Conservation (phyloP, 1,140 invertebrate genomes). For the Drosophila nasuta region DNA sequence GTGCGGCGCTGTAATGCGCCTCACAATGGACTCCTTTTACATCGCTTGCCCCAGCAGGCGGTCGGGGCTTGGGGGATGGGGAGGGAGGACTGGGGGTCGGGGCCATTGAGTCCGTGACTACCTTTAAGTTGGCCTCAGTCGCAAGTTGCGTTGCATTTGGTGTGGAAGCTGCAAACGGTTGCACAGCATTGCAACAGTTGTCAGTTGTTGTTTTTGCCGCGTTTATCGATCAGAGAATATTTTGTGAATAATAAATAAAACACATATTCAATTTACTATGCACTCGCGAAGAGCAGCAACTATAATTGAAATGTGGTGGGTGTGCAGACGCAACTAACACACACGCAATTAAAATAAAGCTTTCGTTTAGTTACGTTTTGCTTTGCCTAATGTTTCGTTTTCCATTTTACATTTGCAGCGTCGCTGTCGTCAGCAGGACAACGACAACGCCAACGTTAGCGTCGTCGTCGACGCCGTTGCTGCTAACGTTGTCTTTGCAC, state of each 20-base stretch:
- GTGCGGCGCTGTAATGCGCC: constrained; percentile 39
- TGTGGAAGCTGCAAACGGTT: constrained; percentile 37
- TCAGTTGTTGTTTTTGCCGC: neutral
- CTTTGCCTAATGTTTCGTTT: constrained; percentile 15
- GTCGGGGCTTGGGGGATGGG: neutral
- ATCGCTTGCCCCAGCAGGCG: constrained; percentile 42
- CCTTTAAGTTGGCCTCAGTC: constrained; percentile 38
- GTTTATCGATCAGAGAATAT: neutral
- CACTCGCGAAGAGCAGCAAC: neutral
- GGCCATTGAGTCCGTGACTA: constrained; percentile 22
- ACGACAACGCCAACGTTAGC: constrained; percentile 37
- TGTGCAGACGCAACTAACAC: constrained; percentile 16
- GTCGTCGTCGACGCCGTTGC: constrained; percentile 15
- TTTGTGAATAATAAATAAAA: constrained; percentile 5
- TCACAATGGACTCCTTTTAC: constrained; percentile 57
- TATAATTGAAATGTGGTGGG: constrained; percentile 20
- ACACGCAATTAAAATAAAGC: neutral
- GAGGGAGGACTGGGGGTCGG: neutral
- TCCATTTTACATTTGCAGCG: constrained; percentile 29
- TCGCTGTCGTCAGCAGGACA: constrained; percentile 30
- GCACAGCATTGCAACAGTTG: constrained; percentile 13
- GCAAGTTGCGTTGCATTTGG: constrained; percentile 50
- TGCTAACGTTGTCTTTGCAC: constrained; percentile 13
- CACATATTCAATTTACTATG: constrained; percentile 28
- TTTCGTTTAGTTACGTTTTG: neutral